Evolutionary conservation across 2,113 vertebrate genomes (phyloP).

Genomic region (Leucosticte australis): DNA sequence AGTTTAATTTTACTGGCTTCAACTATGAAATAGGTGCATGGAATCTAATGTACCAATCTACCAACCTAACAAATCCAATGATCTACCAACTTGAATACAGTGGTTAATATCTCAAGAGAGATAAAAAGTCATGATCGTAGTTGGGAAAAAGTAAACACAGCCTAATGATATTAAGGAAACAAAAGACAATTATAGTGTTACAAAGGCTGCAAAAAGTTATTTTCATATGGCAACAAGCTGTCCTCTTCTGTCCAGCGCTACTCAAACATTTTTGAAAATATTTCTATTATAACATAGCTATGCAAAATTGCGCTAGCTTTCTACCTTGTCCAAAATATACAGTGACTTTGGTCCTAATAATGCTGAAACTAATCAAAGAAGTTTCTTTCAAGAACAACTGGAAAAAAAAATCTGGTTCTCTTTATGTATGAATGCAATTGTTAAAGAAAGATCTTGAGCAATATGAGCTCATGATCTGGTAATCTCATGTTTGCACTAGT

Average conservation of each 20-base stretch:
- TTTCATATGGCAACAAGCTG: not conserved
- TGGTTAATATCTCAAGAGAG: not conserved
- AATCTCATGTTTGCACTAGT: not conserved
- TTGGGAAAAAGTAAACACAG: not conserved
- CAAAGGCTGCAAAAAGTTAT: not conserved
- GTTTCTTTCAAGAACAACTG: not conserved
- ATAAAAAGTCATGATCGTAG: fast-evolving
- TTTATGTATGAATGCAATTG: not conserved
- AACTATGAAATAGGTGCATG: not conserved
- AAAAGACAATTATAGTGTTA: not conserved
- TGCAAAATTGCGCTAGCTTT: not conserved
- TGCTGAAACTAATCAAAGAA: not conserved
- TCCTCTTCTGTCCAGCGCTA: not conserved
- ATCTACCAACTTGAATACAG: not conserved
- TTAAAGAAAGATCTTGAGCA: not conserved
- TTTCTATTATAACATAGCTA: not conserved
- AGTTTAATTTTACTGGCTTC: not conserved
- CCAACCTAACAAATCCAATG: not conserved
- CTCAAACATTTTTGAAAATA: not conserved
- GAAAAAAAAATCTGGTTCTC: not conserved
- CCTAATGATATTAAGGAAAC: not conserved
- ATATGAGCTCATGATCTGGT: not conserved
- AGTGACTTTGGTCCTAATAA: not conserved
- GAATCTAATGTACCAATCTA: not conserved
- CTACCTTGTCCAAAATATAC: not conserved